Evolutionary conservation across 2,113 vertebrate genomes (phyloP).

Genomic region (Reinhardtius hippoglossoides): DNA sequence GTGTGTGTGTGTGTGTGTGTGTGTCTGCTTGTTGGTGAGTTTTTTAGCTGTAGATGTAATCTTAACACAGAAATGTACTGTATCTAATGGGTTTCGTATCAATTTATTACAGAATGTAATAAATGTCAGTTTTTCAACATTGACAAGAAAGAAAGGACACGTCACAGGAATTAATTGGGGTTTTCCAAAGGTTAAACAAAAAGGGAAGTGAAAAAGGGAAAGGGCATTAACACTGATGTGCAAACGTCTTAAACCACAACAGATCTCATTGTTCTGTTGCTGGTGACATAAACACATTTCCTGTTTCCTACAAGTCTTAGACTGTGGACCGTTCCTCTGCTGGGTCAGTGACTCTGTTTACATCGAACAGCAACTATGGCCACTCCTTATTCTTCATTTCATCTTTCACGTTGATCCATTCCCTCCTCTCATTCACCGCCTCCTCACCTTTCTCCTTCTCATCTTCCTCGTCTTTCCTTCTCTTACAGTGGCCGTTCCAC

Average conservation of each 20-base stretch:
- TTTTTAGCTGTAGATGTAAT: background rate
- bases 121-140: background rate
- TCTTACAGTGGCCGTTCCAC: conserved; percentile 33
- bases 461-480: background rate
- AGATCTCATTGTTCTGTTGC: too few relatives aligned
- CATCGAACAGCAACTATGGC: too few relatives aligned
- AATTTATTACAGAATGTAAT: background rate
- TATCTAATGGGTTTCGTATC: background rate
- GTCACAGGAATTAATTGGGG: background rate
- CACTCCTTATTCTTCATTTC: too few relatives aligned
- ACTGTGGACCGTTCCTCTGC: too few relatives aligned
- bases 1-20: too few relatives aligned
- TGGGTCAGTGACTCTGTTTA: too few relatives aligned
- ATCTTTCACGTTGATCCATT: too few relatives aligned
- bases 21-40: background rate
- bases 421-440: too few relatives aligned
- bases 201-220: background rate
- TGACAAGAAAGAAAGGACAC: background rate
- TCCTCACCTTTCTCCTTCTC: background rate
- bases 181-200: background rate
- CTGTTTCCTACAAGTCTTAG: too few relatives aligned
- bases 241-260: too few relatives aligned
- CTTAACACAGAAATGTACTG: too few relatives aligned
- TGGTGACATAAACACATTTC: too few relatives aligned
- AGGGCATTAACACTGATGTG: background rate